Evolutionary conservation across 2,797 vertebrate genomes (phyloP), one percentile per base, ranked within the genome.

Genomic region (Darevskia mixta): DNA sequence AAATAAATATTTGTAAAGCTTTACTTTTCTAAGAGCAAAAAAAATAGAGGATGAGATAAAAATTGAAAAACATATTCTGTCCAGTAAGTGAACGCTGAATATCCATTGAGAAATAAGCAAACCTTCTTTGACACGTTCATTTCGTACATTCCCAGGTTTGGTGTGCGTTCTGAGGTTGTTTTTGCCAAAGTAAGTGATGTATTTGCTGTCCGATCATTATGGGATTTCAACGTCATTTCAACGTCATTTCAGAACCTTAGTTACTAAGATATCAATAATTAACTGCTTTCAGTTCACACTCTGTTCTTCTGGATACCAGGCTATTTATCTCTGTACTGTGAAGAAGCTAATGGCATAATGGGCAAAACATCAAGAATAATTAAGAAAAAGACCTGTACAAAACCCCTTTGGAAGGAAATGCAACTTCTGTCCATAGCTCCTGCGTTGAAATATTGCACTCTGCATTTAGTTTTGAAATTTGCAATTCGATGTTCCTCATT

Each of bases 241-340:
- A 95, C 61, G 88, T 96, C 96, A 94, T 94, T 95, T 94, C 89
- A 92, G 95, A 96, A 93, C 93, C 95, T 94, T 94, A 92, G 95
- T 95, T 96, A 96, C 96, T 85, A 95, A 95, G 96, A 95, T 96
- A 97, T 97, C 96, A 96, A 97, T 97, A 97, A 97, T 97, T 97
- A 96, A 97, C 95, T 89, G 94, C 95, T 92, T 95, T 96, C 91
- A 86, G 91, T 94, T 95, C 94, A 95, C 96, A 97, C 97, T 97
- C 96, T 61, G 83, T 94, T 96, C 95, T 95, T 91, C 94, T 88
- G 92, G 92, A 94, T 95, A 93, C 95, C 94, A 13, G 91, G 96
- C 96, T 95, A 96, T 95, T 96, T 95, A 95, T 96, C 96, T 96
- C 94, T 95, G 96, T 97, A 96, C 95, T 96, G 93, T 61, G 17